phyloP scores from a whole-genome alignment of 35 echinoderm and acorn worm species.

The Lytechinus variegatus region DNA sequence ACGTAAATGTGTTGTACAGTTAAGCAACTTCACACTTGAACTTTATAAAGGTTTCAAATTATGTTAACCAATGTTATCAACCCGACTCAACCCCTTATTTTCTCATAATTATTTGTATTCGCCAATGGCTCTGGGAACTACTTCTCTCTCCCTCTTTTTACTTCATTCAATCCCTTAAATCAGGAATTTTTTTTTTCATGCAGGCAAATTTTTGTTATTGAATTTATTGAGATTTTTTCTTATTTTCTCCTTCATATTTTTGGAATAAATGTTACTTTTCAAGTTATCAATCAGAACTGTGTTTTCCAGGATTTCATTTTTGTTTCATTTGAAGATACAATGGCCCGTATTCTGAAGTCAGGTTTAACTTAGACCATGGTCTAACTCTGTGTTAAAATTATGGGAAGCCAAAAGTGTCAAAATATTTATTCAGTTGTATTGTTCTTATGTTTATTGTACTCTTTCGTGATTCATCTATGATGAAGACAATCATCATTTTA shows the following conservation, averaged over 20 bases:
- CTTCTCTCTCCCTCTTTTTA: background rate
- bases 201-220: background rate
- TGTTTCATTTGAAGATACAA: too few species aligned
- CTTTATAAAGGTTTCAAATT: constrained; percentile 6
- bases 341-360: too few species aligned
- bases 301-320: background rate
- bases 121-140: constrained; percentile 7
- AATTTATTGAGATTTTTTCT: background rate
- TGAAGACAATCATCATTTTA: too few species aligned
- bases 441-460: too few species aligned
- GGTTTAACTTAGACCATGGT: too few species aligned
- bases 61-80: background rate
- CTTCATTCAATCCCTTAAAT: background rate
- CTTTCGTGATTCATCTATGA: too few species aligned
- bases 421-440: too few species aligned
- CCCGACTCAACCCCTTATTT: background rate
- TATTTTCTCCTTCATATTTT: background rate
- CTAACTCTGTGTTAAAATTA: too few species aligned
- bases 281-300: too few species aligned
- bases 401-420: too few species aligned
- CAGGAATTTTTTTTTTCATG: background rate
- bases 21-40: too few species aligned
- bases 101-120: background rate
- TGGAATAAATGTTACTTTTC: background rate
- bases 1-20: too few species aligned